Percentiles rank a stretch among this genome's conserved stretches.
Conservation (phyloP, 2,797 vertebrate species). For the Cirrhinus mrigala region DNA sequence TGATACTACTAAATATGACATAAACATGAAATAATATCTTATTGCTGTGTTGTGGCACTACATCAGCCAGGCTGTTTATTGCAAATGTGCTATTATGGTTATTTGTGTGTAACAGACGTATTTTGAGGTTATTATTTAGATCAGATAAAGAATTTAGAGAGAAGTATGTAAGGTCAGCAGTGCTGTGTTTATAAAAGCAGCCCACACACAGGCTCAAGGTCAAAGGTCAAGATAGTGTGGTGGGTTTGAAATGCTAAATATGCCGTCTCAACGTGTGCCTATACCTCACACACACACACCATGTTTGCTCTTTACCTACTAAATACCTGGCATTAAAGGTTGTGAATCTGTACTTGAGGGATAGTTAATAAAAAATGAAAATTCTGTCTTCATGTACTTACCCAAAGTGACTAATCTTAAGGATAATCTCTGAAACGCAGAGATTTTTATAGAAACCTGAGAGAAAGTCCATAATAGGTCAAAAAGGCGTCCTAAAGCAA, state of each 20-base stretch:
- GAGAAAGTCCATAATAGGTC: too few species aligned
- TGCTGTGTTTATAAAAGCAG: slow-evolving; percentile 33
- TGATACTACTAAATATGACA: background rate
- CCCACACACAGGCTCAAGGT: slow-evolving; percentile 40
- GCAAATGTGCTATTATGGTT: background rate
- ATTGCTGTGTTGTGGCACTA: background rate
- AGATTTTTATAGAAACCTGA: too few species aligned
- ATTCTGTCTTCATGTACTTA: background rate
- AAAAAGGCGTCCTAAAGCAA: too few species aligned
- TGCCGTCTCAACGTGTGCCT: background rate
- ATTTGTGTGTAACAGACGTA: background rate
- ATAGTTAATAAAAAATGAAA: background rate
- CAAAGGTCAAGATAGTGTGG: slow-evolving; percentile 15
- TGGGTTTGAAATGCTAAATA: slow-evolving; percentile 22
- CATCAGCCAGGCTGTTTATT: background rate
- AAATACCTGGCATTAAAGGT: too few species aligned
- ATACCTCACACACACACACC: background rate
- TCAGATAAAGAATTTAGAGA: slow-evolving; percentile 6
- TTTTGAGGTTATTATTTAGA: background rate
- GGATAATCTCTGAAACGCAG: background rate
- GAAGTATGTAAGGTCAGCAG: slow-evolving; percentile 18
- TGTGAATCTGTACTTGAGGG: background rate
- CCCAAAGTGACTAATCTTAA: background rate
- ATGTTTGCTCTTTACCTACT: background rate
- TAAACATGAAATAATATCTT: background rate